These are phyloP conservation scores for rabbit (Oryctolagus cuniculus) DNA, from an alignment of 2,113 vertebrate genomes.

Conservation along the genomic window mOryCun1.1 NC_091433.1:166443501-166444000, in stretches of 20 bases:
- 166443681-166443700: not conserved
- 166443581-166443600: not conserved
- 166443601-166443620: not conserved
- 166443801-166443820: not conserved
- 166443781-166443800: not conserved
- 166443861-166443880: not conserved
- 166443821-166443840: not conserved
- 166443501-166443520: not conserved
- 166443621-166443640: not conserved
- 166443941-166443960: not conserved
- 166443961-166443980: not conserved
- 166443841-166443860: not conserved
- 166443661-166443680: not conserved
- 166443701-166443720: not conserved
- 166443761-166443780: not conserved
- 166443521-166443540: not conserved
- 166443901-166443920: not conserved
- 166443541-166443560: constrained; percentile 23
- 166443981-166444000: not conserved
- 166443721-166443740: not conserved
- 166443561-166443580: constrained; percentile 7
- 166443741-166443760: not conserved
- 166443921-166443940: not conserved
- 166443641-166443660: not conserved
- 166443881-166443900: not conserved